Base-by-base conservation (phyloP, 1,140 invertebrate genomes). In the Pogonus chalceus region DNA sequence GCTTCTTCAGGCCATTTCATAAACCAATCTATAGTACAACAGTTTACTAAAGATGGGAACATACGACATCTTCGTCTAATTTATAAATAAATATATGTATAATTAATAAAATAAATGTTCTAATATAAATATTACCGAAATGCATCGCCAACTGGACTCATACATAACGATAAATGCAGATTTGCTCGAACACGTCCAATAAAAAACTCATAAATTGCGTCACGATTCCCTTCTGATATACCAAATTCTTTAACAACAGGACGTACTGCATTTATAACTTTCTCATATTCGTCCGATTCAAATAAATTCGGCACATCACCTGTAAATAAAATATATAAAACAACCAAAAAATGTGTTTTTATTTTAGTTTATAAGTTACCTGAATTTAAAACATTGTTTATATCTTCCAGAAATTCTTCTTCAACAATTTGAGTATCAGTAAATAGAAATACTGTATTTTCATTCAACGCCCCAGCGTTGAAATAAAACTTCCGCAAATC, bases 1-100 rank as follows among this genome's bases (percentile, higher is more conserved):
- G 91, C 90, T 68, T 93, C 91, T 23, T 84, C 79, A 2, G 91
- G 90, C 92, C 92, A 95, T 57, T 87, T 87, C 55, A 79, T 84
- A 69, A 92, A 94, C 90, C 90, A 95, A 68, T 95, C 89, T 52
- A 96, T 94, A 0, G 91, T 94, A 61, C 90, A 94, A 65, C 90
- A 94, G 64, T 94, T 95, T 0, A 95, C 88, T 35, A 96, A 72
- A 0, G 91, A 93, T 1, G 92, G 92, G 68, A 94, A 96, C 79
- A 92, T 88, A 46, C 85, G 77, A 60, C 85, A 88, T 2, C 85
- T 74, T 7, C 82, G 72, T 35, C 85, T 83, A 58, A 23, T 63
- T 58, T 56, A 48, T 26, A 47, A 22, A 39, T 23, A 43, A 39
- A 55, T 21, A 59, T 22, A 31, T 55, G 20, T 35, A 48, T 22